phyloP scores from a whole-genome alignment of 35 echinoderm and acorn worm species.

The Acanthaster planci region DNA sequence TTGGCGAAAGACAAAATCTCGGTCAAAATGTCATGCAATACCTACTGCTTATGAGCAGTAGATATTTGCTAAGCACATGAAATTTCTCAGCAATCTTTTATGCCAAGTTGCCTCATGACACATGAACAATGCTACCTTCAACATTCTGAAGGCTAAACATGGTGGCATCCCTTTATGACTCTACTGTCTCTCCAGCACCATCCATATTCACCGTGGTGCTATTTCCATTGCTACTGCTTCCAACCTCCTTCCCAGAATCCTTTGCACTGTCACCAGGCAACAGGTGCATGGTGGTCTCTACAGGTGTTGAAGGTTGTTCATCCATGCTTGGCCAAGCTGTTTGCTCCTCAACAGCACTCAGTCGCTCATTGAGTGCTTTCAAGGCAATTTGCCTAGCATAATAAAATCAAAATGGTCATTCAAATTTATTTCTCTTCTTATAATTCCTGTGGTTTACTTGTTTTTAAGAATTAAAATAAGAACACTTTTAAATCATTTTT shows the following conservation, averaged over 20 bases:
- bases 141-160: background rate
- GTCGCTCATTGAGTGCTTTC: conserved; percentile 89
- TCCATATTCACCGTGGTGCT: background rate
- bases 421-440: no score
- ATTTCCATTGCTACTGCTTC: background rate
- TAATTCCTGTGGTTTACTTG: no score
- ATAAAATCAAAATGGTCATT: background rate
- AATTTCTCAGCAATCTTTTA: no score
- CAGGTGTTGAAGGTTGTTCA: conserved; percentile 63
- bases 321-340: conserved; percentile 98
- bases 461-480: no score
- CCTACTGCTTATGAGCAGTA: no score
- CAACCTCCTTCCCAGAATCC: background rate
- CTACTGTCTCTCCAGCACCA: background rate
- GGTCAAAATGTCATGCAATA: no score
- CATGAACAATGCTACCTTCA: no score
- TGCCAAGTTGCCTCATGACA: no score
- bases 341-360: conserved; percentile 94
- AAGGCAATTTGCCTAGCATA: conserved; percentile 83
- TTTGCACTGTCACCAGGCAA: background rate
- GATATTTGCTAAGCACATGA: no score
- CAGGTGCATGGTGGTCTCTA: background rate
- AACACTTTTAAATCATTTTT: no score
- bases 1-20: no score
- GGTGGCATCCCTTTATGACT: background rate